These are phyloP conservation scores for Mycogona germanica DNA, from an alignment of 2,888 invertebrate species.

Conservation along the genomic window DNA sequence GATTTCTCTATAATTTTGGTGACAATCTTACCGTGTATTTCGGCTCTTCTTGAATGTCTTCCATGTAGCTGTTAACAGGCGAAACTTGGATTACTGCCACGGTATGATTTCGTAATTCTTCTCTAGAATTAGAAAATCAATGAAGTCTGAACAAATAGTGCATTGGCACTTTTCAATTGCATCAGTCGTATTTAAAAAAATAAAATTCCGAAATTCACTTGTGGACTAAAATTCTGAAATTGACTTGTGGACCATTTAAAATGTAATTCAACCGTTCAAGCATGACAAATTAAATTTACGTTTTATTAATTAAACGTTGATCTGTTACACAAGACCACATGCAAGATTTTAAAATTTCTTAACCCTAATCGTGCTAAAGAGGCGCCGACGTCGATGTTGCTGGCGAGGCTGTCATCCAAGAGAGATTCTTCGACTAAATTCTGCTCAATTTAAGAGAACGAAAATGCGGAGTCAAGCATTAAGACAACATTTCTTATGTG, in stretches of 20 bases:
- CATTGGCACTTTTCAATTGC: no score
- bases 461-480: neutral
- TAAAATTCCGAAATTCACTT: no score
- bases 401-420: neutral
- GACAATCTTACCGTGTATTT: conserved; percentile 11
- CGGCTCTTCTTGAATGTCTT: conserved; percentile 10
- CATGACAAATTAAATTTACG: no score
- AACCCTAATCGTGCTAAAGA: no score
- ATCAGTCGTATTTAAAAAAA: no score
- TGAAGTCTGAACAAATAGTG: no score
- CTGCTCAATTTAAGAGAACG: neutral
- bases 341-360: no score
- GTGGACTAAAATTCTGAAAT: no score
- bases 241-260: no score
- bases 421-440: conserved; percentile 11
- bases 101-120: conserved; percentile 3
- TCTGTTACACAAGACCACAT: no score
- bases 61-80: neutral
- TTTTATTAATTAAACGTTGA: no score
- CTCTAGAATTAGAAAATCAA: neutral
- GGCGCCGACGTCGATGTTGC: neutral
- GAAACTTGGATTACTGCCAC: conserved; percentile 3
- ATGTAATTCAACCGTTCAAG: no score
- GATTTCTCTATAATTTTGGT: neutral
- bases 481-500: neutral